A percentile compares a stretch with the other conserved stretches of the same genome.
phyloP scores from a whole-genome alignment of 2,797 vertebrate genomes.

The Limosa lapponica region DNA sequence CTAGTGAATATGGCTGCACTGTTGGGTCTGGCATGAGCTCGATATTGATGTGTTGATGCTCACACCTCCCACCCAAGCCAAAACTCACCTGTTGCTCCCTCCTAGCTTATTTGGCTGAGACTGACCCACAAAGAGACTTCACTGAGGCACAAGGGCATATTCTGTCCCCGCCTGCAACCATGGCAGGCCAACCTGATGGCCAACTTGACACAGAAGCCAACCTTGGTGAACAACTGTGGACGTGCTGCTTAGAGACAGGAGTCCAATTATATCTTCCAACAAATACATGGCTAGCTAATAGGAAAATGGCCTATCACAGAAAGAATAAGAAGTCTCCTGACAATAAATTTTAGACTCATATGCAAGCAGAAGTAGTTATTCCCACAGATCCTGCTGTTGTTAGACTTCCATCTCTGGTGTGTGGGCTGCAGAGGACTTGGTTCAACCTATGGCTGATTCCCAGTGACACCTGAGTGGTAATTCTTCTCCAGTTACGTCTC shows the following conservation, averaged over 20 bases:
- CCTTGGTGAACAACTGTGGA: background rate
- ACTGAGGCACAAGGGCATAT: background rate
- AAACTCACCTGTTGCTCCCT: background rate
- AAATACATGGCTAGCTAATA: background rate
- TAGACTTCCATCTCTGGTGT: background rate
- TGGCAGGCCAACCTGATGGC: background rate
- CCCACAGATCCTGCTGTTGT: background rate
- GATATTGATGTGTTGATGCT: fast-evolving
- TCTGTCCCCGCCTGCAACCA: background rate
- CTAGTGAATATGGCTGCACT: background rate
- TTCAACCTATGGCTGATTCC: background rate
- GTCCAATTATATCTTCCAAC: background rate
- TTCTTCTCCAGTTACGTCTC: background rate
- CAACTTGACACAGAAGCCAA: background rate
- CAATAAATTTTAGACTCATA: background rate
- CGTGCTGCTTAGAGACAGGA: background rate
- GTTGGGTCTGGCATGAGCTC: background rate
- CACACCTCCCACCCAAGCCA: background rate
- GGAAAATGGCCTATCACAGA: background rate
- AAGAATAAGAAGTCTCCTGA: background rate
- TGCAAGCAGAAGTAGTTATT: background rate
- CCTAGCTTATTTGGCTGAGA: background rate
- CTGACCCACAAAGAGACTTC: background rate
- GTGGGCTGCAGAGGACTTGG: background rate
- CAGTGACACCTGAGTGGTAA: background rate